Percentiles rank a stretch among this genome's conserved stretches.
Evolutionary conservation across 2,797 vertebrate species (phyloP).

Genomic region (Acropternis orthonyx): DNA sequence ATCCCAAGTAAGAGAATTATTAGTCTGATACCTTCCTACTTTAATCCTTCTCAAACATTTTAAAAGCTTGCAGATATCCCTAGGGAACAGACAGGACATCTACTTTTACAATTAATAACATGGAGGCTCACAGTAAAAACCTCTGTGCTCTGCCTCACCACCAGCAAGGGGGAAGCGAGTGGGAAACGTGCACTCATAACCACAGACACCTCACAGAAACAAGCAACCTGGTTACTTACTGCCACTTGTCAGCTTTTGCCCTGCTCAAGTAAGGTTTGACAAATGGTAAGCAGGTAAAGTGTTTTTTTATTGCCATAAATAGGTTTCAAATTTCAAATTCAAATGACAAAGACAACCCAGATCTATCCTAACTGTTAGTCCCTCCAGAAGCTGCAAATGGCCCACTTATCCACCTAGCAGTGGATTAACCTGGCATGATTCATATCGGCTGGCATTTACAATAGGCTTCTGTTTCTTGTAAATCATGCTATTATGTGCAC

Average conservation of each 20-base stretch:
- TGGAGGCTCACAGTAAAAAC: neutral
- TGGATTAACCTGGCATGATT: neutral
- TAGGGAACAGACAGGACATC: neutral
- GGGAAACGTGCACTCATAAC: neutral
- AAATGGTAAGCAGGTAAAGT: neutral
- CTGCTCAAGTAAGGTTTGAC: neutral
- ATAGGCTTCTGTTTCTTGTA: neutral
- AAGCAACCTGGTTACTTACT: accelerated
- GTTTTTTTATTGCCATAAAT: neutral
- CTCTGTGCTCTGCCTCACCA: neutral
- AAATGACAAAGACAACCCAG: neutral
- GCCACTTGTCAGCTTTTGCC: neutral
- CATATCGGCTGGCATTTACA: neutral
- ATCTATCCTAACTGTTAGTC: neutral
- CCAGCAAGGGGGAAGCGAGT: accelerated
- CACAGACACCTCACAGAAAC: neutral
- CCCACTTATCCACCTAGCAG: neutral
- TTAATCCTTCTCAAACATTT: neutral
- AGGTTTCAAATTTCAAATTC: neutral
- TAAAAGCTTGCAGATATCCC: neutral
- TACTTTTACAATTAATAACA: neutral
- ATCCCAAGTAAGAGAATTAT: constrained; percentile 73
- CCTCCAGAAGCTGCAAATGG: neutral
- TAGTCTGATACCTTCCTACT: accelerated
- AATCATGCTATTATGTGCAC: neutral